Evolutionary conservation across 2,888 invertebrate species (phyloP).

Genomic region (Anticlea derivata): DNA sequence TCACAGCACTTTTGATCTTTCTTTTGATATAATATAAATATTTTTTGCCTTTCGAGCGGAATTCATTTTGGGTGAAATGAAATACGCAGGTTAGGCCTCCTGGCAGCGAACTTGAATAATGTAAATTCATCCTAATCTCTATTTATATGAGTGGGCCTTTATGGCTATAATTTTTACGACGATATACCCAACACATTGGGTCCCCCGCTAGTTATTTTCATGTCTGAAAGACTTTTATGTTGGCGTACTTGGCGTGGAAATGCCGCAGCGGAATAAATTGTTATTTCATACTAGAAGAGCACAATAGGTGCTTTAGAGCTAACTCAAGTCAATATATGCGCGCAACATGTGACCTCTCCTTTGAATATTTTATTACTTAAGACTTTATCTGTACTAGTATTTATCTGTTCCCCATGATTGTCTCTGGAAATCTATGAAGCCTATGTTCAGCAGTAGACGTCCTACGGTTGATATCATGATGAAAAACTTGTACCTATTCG

Average conservation of each 20-base stretch:
- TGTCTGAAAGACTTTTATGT: slow-evolving; percentile 24
- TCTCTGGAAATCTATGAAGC: too few species aligned
- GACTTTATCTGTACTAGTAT: neutral
- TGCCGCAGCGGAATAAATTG: slow-evolving; percentile 24
- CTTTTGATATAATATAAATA: slow-evolving; percentile 73
- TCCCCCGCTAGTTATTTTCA: slow-evolving; percentile 22
- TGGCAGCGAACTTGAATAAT: slow-evolving; percentile 52
- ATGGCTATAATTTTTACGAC: slow-evolving; percentile 40
- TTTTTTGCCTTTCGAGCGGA: slow-evolving; percentile 63
- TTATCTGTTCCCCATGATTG: too few species aligned
- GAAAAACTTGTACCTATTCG: too few species aligned
- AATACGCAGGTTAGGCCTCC: slow-evolving; percentile 47
- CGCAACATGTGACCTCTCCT: slow-evolving; percentile 20
- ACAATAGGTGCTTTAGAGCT: slow-evolving; percentile 25
- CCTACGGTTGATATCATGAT: too few species aligned
- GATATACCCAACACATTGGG: slow-evolving; percentile 21
- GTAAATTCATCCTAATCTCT: slow-evolving; percentile 51
- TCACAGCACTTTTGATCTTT: slow-evolving; percentile 70
- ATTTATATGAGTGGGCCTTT: slow-evolving; percentile 47
- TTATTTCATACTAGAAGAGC: slow-evolving; percentile 22
- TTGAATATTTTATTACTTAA: slow-evolving; percentile 14
- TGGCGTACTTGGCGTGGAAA: slow-evolving; percentile 22
- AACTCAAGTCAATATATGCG: slow-evolving; percentile 25
- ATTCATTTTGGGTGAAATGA: slow-evolving; percentile 68
- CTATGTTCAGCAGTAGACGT: too few species aligned